Percentiles rank a stretch among this genome's conserved stretches.
Conservation (phyloP, 2,797 vertebrate genomes). For the Premnoplex brunnescens region DNA sequence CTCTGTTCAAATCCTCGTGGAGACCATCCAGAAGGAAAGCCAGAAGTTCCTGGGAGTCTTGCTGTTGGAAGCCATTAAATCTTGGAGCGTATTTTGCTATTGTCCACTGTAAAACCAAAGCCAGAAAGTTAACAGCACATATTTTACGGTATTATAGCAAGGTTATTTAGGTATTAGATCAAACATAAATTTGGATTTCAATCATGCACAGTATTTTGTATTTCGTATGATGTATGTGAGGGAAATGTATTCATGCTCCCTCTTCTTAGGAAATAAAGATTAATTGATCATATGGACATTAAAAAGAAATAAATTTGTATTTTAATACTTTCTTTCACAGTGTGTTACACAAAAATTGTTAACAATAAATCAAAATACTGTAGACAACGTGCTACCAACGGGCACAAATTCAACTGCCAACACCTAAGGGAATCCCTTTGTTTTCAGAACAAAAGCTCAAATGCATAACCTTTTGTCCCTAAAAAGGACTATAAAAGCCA, state of each 20-base stretch:
- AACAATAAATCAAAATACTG: background rate
- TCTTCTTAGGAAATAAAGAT: too few species aligned
- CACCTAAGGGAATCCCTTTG: background rate
- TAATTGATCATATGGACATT: too few species aligned
- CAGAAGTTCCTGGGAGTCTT: conserved; percentile 97
- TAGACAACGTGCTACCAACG: background rate
- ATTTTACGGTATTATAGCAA: too few species aligned
- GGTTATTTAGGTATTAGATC: too few species aligned
- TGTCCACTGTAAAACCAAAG: conserved; percentile 85
- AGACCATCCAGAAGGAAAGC: conserved; percentile 97
- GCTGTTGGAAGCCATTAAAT: conserved; percentile 98
- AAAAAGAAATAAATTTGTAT: too few species aligned
- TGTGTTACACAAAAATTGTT: background rate
- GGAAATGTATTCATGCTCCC: too few species aligned
- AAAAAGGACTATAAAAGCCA: background rate
- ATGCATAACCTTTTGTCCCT: background rate
- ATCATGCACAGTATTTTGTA: too few species aligned
- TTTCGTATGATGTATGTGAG: too few species aligned
- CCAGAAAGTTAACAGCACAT: background rate
- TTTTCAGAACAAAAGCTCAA: background rate
- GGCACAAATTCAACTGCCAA: background rate
- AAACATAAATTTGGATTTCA: too few species aligned
- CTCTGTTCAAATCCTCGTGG: conserved; percentile 96
- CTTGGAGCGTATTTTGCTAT: conserved; percentile 98
- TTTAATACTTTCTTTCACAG: too few species aligned